Percentiles rank a stretch among this genome's conserved stretches.
phyloP scores from a whole-genome alignment of 2,797 vertebrate species.

The Aquila chrysaetos region DNA sequence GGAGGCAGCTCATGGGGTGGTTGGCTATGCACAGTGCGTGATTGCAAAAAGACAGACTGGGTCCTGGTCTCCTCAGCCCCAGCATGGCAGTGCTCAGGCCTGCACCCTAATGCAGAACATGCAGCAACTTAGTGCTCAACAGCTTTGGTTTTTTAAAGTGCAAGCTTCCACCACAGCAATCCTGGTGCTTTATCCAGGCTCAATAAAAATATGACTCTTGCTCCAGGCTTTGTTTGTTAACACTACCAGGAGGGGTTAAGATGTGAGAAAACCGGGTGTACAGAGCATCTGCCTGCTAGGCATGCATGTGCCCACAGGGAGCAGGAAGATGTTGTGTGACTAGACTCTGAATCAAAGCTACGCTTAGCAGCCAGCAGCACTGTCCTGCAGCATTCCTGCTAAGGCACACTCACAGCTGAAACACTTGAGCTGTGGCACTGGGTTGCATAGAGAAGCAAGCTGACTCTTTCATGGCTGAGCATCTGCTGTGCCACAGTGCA shows the following conservation, averaged over 20 bases:
- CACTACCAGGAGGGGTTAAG: not conserved
- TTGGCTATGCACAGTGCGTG: not conserved
- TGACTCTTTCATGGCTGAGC: not conserved
- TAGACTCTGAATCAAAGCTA: not conserved
- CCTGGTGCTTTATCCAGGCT: not conserved
- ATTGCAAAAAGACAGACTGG: too few species aligned
- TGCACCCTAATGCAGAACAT: not conserved
- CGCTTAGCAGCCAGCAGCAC: constrained; percentile 13
- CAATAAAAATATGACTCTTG: not conserved
- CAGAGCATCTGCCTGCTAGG: not conserved
- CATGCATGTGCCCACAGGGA: not conserved
- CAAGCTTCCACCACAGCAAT: not conserved
- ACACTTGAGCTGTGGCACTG: not conserved
- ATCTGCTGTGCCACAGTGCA: not conserved
- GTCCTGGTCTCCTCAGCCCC: not conserved
- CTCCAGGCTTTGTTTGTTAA: not conserved
- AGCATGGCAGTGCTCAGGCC: not conserved
- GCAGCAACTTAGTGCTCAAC: not conserved
- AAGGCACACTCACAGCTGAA: constrained; percentile 24
- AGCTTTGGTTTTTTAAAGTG: not conserved
- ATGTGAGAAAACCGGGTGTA: not conserved
- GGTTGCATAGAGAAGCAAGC: constrained; percentile 3
- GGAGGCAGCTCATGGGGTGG: not conserved
- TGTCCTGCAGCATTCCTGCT: not conserved
- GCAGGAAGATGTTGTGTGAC: not conserved